Base-by-base conservation (phyloP, 2,888 invertebrate genomes). In the Julus scanicus region DNA sequence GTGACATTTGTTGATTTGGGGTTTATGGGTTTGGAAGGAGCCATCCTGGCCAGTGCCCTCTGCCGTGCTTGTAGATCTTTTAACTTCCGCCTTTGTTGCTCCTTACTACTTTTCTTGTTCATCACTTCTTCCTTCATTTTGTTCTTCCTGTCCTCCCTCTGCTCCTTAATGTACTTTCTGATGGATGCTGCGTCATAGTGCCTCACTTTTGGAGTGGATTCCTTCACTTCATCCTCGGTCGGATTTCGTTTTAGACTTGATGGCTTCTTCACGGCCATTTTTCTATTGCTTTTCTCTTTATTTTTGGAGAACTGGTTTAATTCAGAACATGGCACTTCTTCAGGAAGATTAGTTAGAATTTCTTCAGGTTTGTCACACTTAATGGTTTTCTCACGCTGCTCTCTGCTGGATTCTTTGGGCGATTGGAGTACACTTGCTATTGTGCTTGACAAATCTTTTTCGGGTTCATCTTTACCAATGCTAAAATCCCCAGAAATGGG, bases 91-190 rank as follows among this genome's bases (percentile, higher is more conserved):
- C 49, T 4, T 89, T 93, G 93, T 87, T 92, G 92, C 88, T 93
- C 91, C 88, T 93, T 92, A 48, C 91, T 91, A 83, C 92, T 91
- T 88, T 91, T 90, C 83, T 90, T 90, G 63, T 90, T 90, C 80
- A 90, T 90, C 63, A 89, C 89, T 84, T 93, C 92, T 88, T 92
- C 91, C 89, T 92, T 91, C 88, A 92, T 90, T 89, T 92, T 91
- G 87, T 92, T 91, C 83, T 92, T 91, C 13, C 94, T 91, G 90
- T 93, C 93, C 88, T 93, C 93, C 90, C 92, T 93, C 91, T 94
- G 94, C 90, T 93, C 93, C 89, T 93, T 93, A 90, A 94, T 94
- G 91, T 93, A 94, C 89, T 93, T 93, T 5, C 94, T 91, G 0
- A 94, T 93, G 90, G 93, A 93, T 87, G 93, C 93, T 0, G 92